Percentiles rank a stretch among this genome's conserved stretches.
Evolutionary conservation across 2,888 invertebrate genomes (phyloP).

Genomic region (Epicampocera succincta): DNA sequence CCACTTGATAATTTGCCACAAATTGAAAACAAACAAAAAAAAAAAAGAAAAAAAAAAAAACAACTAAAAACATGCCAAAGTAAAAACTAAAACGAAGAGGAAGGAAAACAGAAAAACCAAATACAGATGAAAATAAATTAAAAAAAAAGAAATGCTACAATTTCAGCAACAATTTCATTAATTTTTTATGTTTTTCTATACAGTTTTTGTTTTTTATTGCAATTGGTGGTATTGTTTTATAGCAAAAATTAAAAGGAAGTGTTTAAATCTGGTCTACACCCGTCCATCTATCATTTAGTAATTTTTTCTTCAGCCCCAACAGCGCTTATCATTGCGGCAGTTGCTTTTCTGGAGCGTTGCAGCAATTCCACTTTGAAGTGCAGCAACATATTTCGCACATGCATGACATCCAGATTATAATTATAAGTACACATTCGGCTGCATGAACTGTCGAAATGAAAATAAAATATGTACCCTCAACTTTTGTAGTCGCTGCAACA

Average conservation of each 20-base stretch:
- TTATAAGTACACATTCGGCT: no score
- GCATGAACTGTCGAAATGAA: neutral
- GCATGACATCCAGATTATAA: no score
- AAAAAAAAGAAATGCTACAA: slow-evolving; percentile 33
- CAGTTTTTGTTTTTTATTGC: neutral
- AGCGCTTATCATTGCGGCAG: slow-evolving; percentile 25
- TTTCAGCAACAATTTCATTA: slow-evolving; percentile 56
- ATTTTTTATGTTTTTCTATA: slow-evolving; percentile 19
- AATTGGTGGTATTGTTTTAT: slow-evolving; percentile 37
- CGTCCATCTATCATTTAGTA: slow-evolving; percentile 57
- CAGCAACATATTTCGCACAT: no score
- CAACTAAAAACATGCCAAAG: slow-evolving; percentile 25
- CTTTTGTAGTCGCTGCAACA: neutral
- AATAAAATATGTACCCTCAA: neutral
- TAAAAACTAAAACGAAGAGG: slow-evolving; percentile 42
- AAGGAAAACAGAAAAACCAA: slow-evolving; percentile 45
- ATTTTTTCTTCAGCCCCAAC: slow-evolving; percentile 3
- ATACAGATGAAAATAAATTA: slow-evolving; percentile 1
- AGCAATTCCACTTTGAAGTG: no score
- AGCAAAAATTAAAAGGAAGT: slow-evolving; percentile 58
- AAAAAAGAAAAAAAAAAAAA: no score
- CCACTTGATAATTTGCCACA: slow-evolving; percentile 51
- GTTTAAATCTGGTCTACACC: slow-evolving; percentile 63
- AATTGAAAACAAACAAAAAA: neutral
- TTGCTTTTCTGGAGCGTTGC: neutral